Evolutionary conservation across 2,888 invertebrate species (phyloP).

Genomic region (Cephus nigrinus): DNA sequence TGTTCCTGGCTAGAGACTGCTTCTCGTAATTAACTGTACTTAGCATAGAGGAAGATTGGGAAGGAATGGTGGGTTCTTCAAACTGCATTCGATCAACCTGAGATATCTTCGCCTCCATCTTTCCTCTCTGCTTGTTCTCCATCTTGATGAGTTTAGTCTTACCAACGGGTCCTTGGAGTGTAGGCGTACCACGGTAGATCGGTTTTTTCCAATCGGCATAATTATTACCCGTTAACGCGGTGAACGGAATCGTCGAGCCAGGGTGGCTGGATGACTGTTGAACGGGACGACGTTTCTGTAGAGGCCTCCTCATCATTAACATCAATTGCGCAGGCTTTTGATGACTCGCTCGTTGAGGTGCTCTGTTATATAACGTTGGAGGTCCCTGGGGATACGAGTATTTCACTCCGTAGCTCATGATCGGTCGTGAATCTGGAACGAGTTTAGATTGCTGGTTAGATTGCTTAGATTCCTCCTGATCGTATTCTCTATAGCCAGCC

Average conservation of each 20-base stretch:
- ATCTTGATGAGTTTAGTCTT: slow-evolving; percentile 42
- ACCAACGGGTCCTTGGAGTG: neutral
- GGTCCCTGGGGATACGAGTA: slow-evolving; percentile 40
- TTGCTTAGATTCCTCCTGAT: neutral
- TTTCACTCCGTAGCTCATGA: slow-evolving; percentile 51
- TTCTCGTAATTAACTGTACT: neutral
- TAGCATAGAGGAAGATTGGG: neutral
- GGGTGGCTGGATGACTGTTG: neutral
- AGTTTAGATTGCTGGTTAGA: slow-evolving; percentile 61
- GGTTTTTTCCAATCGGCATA: neutral
- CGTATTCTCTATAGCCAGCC: neutral
- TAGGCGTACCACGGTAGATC: neutral
- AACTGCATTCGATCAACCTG: slow-evolving; percentile 19
- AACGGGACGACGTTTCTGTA: neutral
- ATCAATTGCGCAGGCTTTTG: slow-evolving; percentile 20
- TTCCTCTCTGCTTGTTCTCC: slow-evolving; percentile 38
- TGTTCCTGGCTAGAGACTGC: slow-evolving; percentile 71
- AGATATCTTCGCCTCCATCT: slow-evolving; percentile 37
- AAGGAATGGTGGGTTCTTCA: neutral
- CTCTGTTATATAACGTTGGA: neutral
- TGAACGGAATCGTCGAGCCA: neutral
- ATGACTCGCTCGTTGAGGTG: slow-evolving; percentile 7
- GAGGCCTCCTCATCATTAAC: neutral
- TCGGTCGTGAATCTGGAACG: slow-evolving; percentile 59
- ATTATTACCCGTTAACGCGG: neutral